Evolutionary conservation across 2,113 vertebrate genomes (phyloP).

Genomic region (Syngnathus typhle): DNA sequence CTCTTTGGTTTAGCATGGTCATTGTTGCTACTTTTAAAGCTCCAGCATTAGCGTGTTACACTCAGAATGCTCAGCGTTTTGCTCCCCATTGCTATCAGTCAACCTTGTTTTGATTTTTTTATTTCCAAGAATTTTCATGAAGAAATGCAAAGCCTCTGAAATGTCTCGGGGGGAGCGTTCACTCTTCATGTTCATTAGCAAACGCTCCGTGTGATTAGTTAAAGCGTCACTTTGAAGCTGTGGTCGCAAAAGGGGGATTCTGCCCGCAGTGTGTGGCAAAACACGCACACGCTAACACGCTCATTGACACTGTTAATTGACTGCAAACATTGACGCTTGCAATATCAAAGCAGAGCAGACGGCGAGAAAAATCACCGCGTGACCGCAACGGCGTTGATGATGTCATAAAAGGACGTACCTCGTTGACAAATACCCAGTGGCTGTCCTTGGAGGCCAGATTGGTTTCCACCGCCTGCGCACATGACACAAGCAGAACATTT

Average conservation of each 20-base stretch:
- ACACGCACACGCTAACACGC: neutral
- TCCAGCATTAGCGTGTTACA: too few relatives aligned
- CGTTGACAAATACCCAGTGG: conserved; percentile 98
- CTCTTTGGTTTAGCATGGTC: neutral
- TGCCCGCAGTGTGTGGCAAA: neutral
- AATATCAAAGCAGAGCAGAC: neutral
- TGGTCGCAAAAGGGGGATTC: neutral
- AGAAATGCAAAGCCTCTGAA: neutral
- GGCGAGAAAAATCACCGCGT: neutral
- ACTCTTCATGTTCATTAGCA: conserved; percentile 23
- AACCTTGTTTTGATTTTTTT: neutral
- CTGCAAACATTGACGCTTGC: neutral
- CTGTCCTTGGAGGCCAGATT: conserved; percentile 98
- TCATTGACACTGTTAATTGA: neutral
- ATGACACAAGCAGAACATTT: neutral
- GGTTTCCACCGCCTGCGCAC: conserved; percentile 91
- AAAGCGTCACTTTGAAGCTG: conserved; percentile 17
- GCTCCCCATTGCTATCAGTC: too few relatives aligned
- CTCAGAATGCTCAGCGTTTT: too few relatives aligned
- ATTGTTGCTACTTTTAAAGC: too few relatives aligned
- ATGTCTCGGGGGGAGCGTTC: neutral
- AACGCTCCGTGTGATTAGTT: conserved; percentile 14
- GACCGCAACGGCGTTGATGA: neutral
- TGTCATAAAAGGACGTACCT: conserved; percentile 74
- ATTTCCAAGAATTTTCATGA: neutral